phyloP scores from a whole-genome alignment of 2,797 vertebrate species.

The Luscinia luscinia region DNA sequence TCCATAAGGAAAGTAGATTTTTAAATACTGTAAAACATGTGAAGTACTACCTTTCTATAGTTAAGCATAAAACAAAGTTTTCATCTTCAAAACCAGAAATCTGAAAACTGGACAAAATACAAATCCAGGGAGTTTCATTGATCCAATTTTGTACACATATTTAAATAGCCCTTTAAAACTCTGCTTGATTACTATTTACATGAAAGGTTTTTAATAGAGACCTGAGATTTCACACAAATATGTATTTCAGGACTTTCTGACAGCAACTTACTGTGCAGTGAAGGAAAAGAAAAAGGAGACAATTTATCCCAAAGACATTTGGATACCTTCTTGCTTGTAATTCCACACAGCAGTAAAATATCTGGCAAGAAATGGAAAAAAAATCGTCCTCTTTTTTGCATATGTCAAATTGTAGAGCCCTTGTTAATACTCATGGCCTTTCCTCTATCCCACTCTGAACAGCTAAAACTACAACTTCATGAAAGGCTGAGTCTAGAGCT shows the following conservation, averaged over 20 bases:
- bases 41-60: neutral
- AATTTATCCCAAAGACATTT: neutral
- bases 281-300: neutral
- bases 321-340: neutral
- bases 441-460: neutral
- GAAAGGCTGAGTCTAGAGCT: neutral
- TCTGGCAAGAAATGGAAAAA: neutral
- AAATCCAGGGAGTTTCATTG: neutral
- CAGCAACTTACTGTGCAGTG: neutral
- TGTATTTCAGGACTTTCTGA: neutral
- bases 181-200: neutral
- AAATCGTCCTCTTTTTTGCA: neutral
- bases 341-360: neutral
- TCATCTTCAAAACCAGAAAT: neutral
- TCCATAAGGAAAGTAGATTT: neutral
- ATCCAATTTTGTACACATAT: neutral
- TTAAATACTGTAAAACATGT: neutral
- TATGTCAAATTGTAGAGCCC: neutral
- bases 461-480: neutral
- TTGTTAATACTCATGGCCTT: neutral
- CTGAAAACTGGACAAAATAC: neutral
- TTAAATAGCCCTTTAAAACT: neutral
- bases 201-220: neutral
- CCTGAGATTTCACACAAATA: neutral
- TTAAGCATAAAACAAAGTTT: neutral